Evolutionary conservation across 2,113 vertebrate species (phyloP), one percentile per base, ranked within the genome.

Genomic region (Pionites leucogaster): DNA sequence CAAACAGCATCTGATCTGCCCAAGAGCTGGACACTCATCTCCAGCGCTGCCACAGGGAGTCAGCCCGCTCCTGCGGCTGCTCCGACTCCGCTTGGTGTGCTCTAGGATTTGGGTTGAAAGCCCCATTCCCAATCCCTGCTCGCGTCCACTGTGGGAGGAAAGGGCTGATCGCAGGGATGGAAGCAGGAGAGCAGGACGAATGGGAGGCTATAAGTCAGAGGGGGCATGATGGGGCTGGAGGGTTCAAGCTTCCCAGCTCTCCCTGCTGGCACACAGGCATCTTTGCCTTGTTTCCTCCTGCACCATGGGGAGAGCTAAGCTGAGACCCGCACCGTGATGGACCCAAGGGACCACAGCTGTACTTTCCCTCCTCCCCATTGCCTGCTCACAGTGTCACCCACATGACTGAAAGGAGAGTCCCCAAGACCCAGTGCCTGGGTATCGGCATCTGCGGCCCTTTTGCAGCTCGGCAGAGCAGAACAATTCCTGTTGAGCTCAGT

Each of bases 91-190:
- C 17, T 46, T 11, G 64, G 29, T 49, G 46, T 55, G 29, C 50
- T 55, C 9, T 13, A 25, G 71, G 79, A 15, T 53, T 50, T 24
- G 87, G 49, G 81, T 13, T 62, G 46, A 35, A 60, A 70, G n/a
- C 80, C 24, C 1, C 4, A 0, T 35, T 47, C n/a, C 55, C 28
- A 1, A 1, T 35, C 49, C 47, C 35, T 0, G 7, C 16, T 20
- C 44, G 0, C 39, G 16, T 7, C 19, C 5, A 55, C 49, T 2
- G n/a, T 1, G 8, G 59, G n/a, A 46, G 47, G 55, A 57, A 14
- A 39, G 31, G 9, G 44, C 35, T 24, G 50, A 28, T 57, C 0
- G 53, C 55, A 42, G 77, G 82, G 84, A 7, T 50, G 64, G 67
- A 42, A 35, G 3, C 42, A 27, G 70, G n/a, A 49, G 67, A 13